Base-by-base conservation (phyloP, 2,113 vertebrate species). In the Neodon shergylaensis region DNA sequence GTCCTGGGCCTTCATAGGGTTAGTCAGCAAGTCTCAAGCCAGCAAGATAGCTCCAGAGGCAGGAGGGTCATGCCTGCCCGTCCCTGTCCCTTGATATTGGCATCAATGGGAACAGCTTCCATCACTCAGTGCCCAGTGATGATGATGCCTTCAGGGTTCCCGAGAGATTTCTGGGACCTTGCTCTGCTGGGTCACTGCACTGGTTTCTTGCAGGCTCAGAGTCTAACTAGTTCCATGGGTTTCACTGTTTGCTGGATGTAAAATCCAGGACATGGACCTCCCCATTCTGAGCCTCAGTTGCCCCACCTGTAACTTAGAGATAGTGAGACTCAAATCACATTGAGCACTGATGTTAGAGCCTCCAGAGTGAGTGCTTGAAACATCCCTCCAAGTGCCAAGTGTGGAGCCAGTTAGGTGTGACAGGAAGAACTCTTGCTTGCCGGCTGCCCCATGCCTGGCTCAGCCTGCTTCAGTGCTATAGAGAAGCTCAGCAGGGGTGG, bases 341-440 rank as follows among this genome's bases (percentile, higher is more conserved):
- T 21, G 76, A 8, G 21, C 52, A 39, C 12, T 11, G 81, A 11
- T 0, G 0, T 61, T 70, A 47, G 36, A 36, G 3, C 68, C n/a
- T 76, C 28, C 28, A 12, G 61, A 3, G 13, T 22, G 42, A 31
- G 28, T 1, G 5, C n/a, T 52, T 31, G 76, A 77, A 66, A 44
- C 0, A 10, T 28, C 49, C 74, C 11, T 12, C 65, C 33, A 19
- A 24, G 54, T 3, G 5, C 31, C 13, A 24, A 3, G 9, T 3
- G 16, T 19, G 7, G 66, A 58, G 44, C 33, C 5, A 0, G 1
- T 7, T 4, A 83, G 19, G 10, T 66, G 22, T 36, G 36, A 28
- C 28, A 85, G 88, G 81, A 21, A 33, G 47, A 49, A 14, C 5
- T 4, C 13, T 16, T 0, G 14, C 0, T 3, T 65, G 36, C 13